Base-by-base conservation (phyloP, 92 coral and sea anemone genomes). In the Epizoanthus illoricatus region DNA sequence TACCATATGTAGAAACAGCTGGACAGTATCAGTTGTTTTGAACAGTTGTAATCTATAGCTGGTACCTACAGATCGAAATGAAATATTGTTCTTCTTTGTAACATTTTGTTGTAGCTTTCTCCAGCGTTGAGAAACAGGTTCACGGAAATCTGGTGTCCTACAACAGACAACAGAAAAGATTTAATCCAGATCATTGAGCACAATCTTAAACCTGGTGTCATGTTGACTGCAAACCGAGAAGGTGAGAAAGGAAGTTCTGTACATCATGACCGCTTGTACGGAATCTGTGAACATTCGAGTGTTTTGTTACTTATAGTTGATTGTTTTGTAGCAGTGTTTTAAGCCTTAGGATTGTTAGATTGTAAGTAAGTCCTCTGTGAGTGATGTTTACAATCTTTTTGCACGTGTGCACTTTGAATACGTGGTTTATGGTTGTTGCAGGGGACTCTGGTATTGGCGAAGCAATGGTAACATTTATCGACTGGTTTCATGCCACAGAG, bases 81-180 rank as follows among this genome's bases (percentile, higher is more conserved):
- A 52, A 52, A 52, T 52, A 52, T 52, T 52, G 56, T 52, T 52
- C 12, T 52, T 7, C 15, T 11, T 52, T 52, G 15, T 52, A 52
- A 52, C 56, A 52, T 52, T 52, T 52, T 52, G 56, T 52, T 67
- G 41, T 69, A 97, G 99, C 94, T 97, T 65, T 97, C 99, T 1
- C 99, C 99, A 17, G 99, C 99, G 1, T 75, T 97, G 56, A 84
- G 99, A 40, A 97, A 97, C 94, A 91, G 99, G 73, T 97, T 97
- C 87, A 97, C 99, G 1, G 99, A 97, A 84, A 92, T 97, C 57
- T 97, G 99, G 99, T 97, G 99, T 61, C 94, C 98, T 21, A 86
- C 99, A 0, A 88, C 89, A 11, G 88, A 97, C 86, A 69, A 60
- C 61, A 88, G 88, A 62, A 84, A 45, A n/a, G 99, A 97, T 68